These are phyloP conservation scores for Exephanes ischioxanthus DNA, from an alignment of 2,888 invertebrate genomes.

Conservation along the genomic window DNA sequence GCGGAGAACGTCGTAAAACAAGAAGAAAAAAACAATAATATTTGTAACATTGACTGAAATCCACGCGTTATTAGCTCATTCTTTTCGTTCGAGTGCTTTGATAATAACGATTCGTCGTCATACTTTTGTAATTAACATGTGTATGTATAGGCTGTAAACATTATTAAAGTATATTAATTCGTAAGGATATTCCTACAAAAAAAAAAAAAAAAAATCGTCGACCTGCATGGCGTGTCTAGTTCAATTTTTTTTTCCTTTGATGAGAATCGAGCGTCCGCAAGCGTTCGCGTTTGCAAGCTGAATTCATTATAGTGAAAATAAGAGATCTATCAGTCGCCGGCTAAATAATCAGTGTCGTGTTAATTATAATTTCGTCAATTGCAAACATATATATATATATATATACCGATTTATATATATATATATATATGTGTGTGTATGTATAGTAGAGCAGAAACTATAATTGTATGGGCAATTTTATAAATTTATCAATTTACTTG, in stretches of 20 bases:
- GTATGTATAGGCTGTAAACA: conserved; percentile 64
- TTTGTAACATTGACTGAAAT: conserved; percentile 57
- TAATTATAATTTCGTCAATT: conserved; percentile 48
- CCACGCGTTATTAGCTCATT: conserved; percentile 38
- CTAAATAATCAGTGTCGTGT: conserved; percentile 66
- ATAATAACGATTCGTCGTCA: conserved; percentile 65
- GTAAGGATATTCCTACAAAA: conserved; percentile 58
- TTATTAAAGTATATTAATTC: conserved; percentile 50
- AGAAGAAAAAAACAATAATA: conserved; percentile 4
- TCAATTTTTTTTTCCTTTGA: conserved; percentile 6
- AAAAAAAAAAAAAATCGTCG: background rate
- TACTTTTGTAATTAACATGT: conserved; percentile 67
- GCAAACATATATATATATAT: conserved; percentile 44
- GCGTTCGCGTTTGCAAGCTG: conserved; percentile 39
- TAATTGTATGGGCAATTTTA: conserved; percentile 64
- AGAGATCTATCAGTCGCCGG: conserved; percentile 33
- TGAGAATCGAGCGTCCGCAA: conserved; percentile 3
- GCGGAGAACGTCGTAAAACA: background rate
- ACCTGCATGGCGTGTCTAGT: conserved; percentile 9
- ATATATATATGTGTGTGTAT: conserved; percentile 41
- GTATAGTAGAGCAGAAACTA: conserved; percentile 62
- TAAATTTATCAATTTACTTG: conserved; percentile 67
- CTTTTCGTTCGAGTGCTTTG: conserved; percentile 67
- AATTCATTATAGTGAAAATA: conserved; percentile 56
- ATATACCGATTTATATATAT: background rate